Conservation (phyloP, 1,140 invertebrate genomes). For the Anastatus disparis region DNA sequence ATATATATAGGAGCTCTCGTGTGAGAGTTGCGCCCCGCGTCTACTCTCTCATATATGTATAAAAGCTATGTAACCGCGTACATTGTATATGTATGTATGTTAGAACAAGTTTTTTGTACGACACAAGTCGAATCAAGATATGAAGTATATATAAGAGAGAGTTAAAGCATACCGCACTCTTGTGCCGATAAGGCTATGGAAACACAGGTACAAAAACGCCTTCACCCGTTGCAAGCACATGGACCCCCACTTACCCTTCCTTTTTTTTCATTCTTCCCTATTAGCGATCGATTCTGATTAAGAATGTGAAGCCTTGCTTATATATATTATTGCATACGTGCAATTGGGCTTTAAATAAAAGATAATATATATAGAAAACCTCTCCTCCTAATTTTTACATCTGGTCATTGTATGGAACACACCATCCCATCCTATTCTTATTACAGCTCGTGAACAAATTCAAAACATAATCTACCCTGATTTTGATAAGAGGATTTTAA, state of each 20-base stretch:
- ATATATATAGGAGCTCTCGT: not conserved
- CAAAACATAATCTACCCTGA: too few relatives aligned
- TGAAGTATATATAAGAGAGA: too few relatives aligned
- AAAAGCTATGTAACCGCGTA: too few relatives aligned
- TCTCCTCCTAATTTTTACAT: constrained; percentile 6
- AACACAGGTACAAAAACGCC: constrained; percentile 36
- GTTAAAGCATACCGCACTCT: not conserved
- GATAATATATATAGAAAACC: not conserved
- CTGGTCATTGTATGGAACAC: too few relatives aligned
- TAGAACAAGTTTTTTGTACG: constrained; percentile 9
- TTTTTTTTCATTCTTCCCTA: constrained; percentile 26
- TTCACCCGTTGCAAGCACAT: too few relatives aligned
- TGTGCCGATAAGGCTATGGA: constrained; percentile 9
- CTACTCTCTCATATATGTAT: too few relatives aligned
- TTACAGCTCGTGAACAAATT: too few relatives aligned
- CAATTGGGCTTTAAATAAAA: not conserved
- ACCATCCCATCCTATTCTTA: too few relatives aligned
- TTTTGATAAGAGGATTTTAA: too few relatives aligned
- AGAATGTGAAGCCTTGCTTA: not conserved
- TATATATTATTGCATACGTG: not conserved
- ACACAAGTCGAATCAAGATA: constrained; percentile 29
- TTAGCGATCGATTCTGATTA: constrained; percentile 30
- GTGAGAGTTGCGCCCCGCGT: too few relatives aligned
- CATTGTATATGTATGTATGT: too few relatives aligned
- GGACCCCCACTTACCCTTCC: too few relatives aligned